Conservation (phyloP, 2,113 vertebrate species). For the Sinocyclocheilus grahami region DNA sequence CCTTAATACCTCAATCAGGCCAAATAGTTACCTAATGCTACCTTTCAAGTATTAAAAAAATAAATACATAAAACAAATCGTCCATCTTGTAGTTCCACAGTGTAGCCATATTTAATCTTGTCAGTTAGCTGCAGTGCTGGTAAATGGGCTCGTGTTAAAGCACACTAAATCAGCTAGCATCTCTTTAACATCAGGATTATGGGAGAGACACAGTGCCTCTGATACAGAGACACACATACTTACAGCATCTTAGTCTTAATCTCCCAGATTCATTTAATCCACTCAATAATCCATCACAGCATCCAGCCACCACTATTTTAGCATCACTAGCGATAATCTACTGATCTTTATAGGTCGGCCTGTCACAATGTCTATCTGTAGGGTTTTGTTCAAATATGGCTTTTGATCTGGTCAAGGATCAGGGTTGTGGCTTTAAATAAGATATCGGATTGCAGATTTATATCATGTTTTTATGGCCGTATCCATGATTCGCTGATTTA, state of each 20-base stretch:
- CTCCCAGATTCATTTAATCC: constrained; percentile 49
- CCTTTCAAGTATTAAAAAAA: not conserved
- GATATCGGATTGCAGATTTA: constrained; percentile 5
- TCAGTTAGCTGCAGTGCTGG: constrained; percentile 7
- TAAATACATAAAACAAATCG: not conserved
- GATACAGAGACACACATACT: constrained; percentile 48
- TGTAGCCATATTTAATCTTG: not conserved
- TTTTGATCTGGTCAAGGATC: not conserved
- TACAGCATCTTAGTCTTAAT: constrained; percentile 45
- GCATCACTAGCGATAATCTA: constrained; percentile 39
- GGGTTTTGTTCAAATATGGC: not conserved
- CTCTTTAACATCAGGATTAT: constrained; percentile 43
- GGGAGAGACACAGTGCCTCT: constrained; percentile 18
- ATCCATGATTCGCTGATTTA: not conserved
- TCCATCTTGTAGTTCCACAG: not conserved
- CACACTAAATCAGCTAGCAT: constrained; percentile 34
- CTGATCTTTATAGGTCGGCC: constrained; percentile 14
- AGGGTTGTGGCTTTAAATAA: constrained; percentile 26
- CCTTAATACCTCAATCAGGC: not conserved
- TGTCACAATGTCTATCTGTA: constrained; percentile 9
- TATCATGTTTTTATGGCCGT: constrained; percentile 17
- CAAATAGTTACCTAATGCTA: not conserved
- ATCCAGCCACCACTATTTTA: constrained; percentile 27
- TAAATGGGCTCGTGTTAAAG: constrained; percentile 1
- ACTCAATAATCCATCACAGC: constrained; percentile 46